Evolutionary conservation across 2,888 invertebrate species (phyloP), one percentile per base, ranked within the genome.

Genomic region (Ommatoiulus sabulosus): DNA sequence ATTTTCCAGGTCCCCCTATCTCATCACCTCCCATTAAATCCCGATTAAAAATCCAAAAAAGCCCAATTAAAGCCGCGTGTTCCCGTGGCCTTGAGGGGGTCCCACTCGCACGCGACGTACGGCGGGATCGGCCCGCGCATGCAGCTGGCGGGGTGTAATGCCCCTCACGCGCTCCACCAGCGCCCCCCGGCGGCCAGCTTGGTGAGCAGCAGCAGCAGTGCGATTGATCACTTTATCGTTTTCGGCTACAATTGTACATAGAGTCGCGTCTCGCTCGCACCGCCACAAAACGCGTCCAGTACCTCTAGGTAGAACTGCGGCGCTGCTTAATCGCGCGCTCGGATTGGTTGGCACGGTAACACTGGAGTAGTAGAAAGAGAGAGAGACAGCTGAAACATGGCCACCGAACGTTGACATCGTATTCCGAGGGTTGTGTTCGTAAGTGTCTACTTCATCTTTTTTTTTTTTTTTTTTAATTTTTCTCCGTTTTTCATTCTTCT

Each of bases 361-460:
- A 87, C 87, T 87, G 87, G 35, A 52, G 20, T 44, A 15, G n/a
- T n/a, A n/a, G n/a, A n/a, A n/a, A n/a, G n/a, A n/a, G n/a, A n/a
- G 46, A 52, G 52, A 24, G 86, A 86, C 88, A 86, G 86, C 85
- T 86, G 88, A 88, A 88, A 88, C 88, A 88, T 88, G 88, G 88
- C 88, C 86, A 63, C 88, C 88, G 88, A 57, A 86, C 88, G 88
- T 88, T 88, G 88, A 88, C 88, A 88, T 88, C 88, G 46, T 88
- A 84, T 88, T 52, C 84, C 24, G 88, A 52, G 88, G 63, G 63
- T 84, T 63, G 63, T 84, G 80, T 52, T 80, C n/a, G 88, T 88
- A 88, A 88, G 88, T 88, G 88, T 35, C 84, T 24, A 10, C 7
- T 43, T 10, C 17, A 5, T 10, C 52, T 24, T 87, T n/a, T 87